Evolutionary conservation across 2,797 vertebrate species (phyloP), one percentile per base, ranked within the genome.

Genomic region (Enteromius viviparus): DNA sequence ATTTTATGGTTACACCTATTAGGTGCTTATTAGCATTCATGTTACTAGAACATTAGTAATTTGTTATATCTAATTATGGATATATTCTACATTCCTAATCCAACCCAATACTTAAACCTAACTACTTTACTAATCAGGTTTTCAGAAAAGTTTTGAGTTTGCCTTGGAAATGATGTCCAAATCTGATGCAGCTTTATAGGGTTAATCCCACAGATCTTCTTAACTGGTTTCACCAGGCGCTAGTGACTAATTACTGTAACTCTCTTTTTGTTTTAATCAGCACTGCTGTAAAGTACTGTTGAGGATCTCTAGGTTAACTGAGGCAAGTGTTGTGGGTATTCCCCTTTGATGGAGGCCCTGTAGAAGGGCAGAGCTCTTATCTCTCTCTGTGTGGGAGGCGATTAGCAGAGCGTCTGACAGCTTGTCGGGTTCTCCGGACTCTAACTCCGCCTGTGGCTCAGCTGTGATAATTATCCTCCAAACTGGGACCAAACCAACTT

Each of bases 401-500:
- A 89, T 88, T 90, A 90, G 87, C 81, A 71, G 85, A 26, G 19
- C 84, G 82, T 68, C 66, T 72, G 78, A 70, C 34, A 60, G 58
- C 82, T 40, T 85, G 77, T 37, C 71, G 32, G 47, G 62, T 51
- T 60, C 70, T 79, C 68, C 6, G 15, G 78, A 65, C 65, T 75
- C 55, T 29, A 76, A 76, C 71, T 37, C 51, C 45, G 53, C 81
- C 80, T 78, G 29, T 87, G 76, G 78, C 77, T 77, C 11, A 79
- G 79, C 62, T n/a, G 29, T 78, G 80, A 89, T 87, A 88, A 87
- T 85, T 74, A 42, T 75, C 60, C 53, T 40, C 29, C 80, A 55
- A 65, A 80, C 47, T 47, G 53, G 70, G 23, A 70, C 58, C 76
- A 76, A 86, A 77, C 32, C 23, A 74, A 40, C 70, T 3, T 70